A percentile compares a stretch with the other conserved stretches of the same genome.
Conservation (phyloP, 2,888 invertebrate species). For the Plemyria rubiginata region DNA sequence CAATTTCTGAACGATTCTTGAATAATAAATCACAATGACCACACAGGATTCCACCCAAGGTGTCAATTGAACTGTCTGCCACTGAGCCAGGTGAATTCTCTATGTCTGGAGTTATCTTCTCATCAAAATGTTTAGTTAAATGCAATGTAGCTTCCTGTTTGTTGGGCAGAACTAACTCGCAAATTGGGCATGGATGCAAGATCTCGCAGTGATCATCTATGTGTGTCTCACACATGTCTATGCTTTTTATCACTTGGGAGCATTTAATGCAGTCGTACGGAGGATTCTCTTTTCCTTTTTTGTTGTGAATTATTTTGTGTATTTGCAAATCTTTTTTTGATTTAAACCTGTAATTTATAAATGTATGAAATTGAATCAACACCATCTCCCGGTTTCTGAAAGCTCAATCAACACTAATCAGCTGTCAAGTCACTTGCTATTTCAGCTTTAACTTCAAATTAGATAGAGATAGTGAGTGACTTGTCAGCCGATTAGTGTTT, state of each 20-base stretch:
- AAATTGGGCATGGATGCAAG: constrained; percentile 70
- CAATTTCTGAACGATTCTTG: constrained; percentile 79
- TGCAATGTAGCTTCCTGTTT: constrained; percentile 60
- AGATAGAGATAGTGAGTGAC: no score
- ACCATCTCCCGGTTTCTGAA: no score
- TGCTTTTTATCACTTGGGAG: constrained; percentile 53
- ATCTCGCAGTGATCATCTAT: constrained; percentile 65
- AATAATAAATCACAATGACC: constrained; percentile 79
- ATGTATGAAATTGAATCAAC: not conserved
- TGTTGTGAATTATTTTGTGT: constrained; percentile 66
- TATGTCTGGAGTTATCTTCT: constrained; percentile 47
- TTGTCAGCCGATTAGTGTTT: no score
- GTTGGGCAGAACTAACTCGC: constrained; percentile 56
- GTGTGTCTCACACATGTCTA: constrained; percentile 66
- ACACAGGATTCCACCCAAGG: constrained; percentile 79
- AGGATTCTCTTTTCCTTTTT: constrained; percentile 54
- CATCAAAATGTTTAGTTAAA: constrained; percentile 66
- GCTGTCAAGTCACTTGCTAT: no score
- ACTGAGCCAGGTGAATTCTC: constrained; percentile 41
- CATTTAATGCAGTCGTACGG: constrained; percentile 69
- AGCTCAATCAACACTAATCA: no score
- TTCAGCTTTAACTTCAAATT: no score
- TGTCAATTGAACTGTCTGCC: constrained; percentile 74
- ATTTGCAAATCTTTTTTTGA: constrained; percentile 65
- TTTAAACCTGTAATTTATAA: constrained; percentile 56